A percentile compares a stretch with the other conserved stretches of the same genome.
Evolutionary conservation across 2,113 vertebrate genomes (phyloP).

Genomic region (Dinomys branickii): DNA sequence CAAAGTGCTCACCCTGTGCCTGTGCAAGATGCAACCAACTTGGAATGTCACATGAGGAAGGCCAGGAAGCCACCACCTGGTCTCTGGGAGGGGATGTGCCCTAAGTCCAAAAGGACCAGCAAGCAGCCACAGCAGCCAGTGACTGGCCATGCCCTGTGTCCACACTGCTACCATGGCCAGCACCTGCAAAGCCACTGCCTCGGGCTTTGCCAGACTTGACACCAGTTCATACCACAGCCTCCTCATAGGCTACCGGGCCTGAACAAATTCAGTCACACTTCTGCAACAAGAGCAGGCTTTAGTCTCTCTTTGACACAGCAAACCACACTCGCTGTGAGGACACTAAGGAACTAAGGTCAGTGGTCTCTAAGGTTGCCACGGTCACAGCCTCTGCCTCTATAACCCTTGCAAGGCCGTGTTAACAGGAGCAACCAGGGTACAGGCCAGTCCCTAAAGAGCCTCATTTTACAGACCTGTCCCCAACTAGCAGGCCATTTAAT

Average conservation of each 20-base stretch:
- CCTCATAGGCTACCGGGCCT: fast-evolving
- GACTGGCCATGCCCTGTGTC: fast-evolving
- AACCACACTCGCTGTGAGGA: fast-evolving
- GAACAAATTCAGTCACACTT: neutral
- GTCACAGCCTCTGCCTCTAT: fast-evolving
- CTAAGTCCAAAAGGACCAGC: neutral
- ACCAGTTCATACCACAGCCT: fast-evolving
- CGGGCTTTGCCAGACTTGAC: too few relatives aligned
- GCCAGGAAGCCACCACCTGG: fast-evolving
- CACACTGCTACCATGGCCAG: neutral
- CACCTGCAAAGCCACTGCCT: neutral
- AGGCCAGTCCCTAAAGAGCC: fast-evolving
- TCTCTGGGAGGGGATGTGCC: neutral
- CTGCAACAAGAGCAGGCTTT: neutral
- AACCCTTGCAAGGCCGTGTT: fast-evolving
- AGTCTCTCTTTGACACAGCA: neutral
- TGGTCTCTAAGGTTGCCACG: fast-evolving
- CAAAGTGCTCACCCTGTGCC: neutral
- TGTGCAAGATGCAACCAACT: fast-evolving
- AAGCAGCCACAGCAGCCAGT: neutral
- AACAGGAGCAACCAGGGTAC: fast-evolving
- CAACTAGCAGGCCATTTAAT: fast-evolving
- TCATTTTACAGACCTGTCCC: fast-evolving
- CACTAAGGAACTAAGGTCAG: neutral
- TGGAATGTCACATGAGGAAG: neutral